Evolutionary conservation across 2,113 vertebrate genomes (phyloP), one percentile per base, ranked within the genome.

Genomic region (Syrrhaptes paradoxus): DNA sequence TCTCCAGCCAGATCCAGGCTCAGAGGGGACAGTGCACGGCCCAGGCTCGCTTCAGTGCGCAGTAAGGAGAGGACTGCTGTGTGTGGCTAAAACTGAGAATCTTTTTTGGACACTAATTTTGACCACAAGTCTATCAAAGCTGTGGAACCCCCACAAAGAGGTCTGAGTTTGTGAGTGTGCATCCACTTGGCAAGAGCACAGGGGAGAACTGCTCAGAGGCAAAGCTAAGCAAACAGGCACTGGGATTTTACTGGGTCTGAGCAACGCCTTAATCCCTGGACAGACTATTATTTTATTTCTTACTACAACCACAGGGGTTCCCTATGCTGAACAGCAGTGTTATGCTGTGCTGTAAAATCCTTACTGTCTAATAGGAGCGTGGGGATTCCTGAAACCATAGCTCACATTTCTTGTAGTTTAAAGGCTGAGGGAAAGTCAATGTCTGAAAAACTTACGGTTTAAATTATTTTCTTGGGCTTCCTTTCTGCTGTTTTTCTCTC

Each of bases 241-340:
- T 41, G 67, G 48, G 48, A 4, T 72, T 83, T 78, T 61, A 22
- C 59, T n/a, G 45, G 25, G 22, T n/a, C 74, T 92, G 46, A 77
- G 74, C 1, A 5, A 46, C 45, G 57, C 85, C 61, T 57, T 68
- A 86, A 76, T 95, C 86, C 90, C 78, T 32, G 21, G 78, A 57
- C 75, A 88, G 84, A 24, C 82, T 85, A 46, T 94, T 93, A 68
- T 91, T 75, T 92, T 88, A 72, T 75, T 89, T 34, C 76, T 48
- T 57, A 43, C 52, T 66, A 43, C n/a, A 76, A 31, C 71, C 48
- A 26, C 36, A 10, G 65, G 66, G 68, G 73, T 87, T 88, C 89
- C 66, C 75, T 41, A 15, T 29, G 75, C 59, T 88, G 62, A 45
- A 24, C 29, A 32, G 32, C 31, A 34, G 41, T 21, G 38, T 66